Percentiles rank a stretch among this genome's conserved stretches.
Conservation (phyloP, 2,797 vertebrate genomes). For the Morus bassanus region DNA sequence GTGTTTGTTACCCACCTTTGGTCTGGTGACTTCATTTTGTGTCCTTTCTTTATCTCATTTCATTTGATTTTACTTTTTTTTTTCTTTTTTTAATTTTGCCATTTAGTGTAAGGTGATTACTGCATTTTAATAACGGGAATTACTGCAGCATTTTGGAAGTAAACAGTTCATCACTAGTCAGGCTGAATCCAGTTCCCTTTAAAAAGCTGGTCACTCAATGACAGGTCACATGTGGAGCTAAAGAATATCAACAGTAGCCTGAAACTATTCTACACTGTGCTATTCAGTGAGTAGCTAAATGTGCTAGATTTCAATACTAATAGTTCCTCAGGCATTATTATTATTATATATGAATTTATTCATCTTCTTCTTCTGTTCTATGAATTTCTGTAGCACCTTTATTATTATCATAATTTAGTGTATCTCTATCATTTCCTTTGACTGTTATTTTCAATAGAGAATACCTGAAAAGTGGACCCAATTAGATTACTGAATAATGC, state of each 20-base stretch:
- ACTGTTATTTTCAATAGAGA: neutral
- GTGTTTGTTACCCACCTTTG: neutral
- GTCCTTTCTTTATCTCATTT: neutral
- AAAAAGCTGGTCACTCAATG: neutral
- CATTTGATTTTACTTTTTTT: neutral
- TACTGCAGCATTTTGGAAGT: neutral
- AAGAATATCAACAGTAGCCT: neutral
- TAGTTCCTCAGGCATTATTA: neutral
- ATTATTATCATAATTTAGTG: neutral
- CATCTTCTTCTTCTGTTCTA: neutral
- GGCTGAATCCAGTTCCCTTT: neutral
- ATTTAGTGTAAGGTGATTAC: neutral
- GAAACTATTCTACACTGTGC: neutral
- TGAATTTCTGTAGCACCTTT: neutral
- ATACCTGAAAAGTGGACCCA: neutral
- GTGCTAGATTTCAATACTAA: neutral
- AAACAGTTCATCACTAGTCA: neutral
- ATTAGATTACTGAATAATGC: neutral
- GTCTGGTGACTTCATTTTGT: neutral
- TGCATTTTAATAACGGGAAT: neutral
- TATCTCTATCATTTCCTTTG: neutral
- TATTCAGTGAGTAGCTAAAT: neutral
- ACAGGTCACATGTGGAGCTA: neutral
- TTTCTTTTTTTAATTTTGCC: neutral
- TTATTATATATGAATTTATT: neutral